A percentile compares a stretch with the other conserved stretches of the same genome.
Evolutionary conservation across 1,140 invertebrate species (phyloP).

Genomic region (Drosophila guanche): DNA sequence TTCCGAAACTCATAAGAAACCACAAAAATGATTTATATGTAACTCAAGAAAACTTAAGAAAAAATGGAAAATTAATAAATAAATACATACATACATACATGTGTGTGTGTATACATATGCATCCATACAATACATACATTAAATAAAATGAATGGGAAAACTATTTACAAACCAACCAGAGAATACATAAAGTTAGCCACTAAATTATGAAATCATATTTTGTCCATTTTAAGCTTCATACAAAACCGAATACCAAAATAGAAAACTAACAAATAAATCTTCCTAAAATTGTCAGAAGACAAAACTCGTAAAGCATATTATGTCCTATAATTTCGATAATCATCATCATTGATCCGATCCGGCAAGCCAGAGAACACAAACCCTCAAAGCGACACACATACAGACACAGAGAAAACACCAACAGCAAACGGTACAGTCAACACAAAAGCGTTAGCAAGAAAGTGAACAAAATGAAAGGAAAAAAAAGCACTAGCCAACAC

Average conservation of each 20-base stretch:
- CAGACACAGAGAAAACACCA: constrained; percentile 5
- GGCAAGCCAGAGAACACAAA: too few relatives aligned
- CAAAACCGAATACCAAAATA: constrained; percentile 31
- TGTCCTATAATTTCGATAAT: constrained; percentile 23
- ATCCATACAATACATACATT: constrained; percentile 38
- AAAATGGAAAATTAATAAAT: constrained; percentile 32
- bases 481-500: constrained; percentile 67
- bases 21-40: constrained; percentile 12
- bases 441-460: constrained; percentile 49
- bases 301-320: constrained; percentile 43
- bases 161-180: constrained; percentile 57
- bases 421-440: constrained; percentile 55
- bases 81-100: constrained; percentile 37
- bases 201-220: constrained; percentile 51
- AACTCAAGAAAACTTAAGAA: background rate
- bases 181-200: constrained; percentile 32
- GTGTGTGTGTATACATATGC: constrained; percentile 26
- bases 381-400: constrained; percentile 28
- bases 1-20: constrained; percentile 20
- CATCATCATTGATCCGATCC: background rate
- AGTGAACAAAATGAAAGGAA: constrained; percentile 30
- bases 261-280: constrained; percentile 44
- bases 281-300: constrained; percentile 49
- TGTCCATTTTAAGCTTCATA: constrained; percentile 76
- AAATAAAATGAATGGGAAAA: constrained; percentile 51